Evolutionary conservation across 2,113 vertebrate species (phyloP), one percentile per base, ranked within the genome.

Genomic region (Tauraco erythrolophus): DNA sequence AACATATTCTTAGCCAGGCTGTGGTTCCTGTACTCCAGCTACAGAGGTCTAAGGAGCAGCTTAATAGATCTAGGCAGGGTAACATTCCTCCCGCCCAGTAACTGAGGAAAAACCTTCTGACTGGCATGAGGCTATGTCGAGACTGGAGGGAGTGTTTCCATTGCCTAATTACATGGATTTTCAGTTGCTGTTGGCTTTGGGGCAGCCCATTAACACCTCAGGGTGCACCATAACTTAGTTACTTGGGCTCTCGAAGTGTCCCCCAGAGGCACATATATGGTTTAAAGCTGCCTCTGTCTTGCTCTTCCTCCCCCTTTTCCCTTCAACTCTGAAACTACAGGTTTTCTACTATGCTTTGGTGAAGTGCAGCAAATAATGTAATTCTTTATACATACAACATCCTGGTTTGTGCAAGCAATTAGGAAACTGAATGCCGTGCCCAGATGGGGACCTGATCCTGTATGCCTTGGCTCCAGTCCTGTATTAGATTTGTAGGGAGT

Each of bases 391-490:
- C 18, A 24, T 70, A 72, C 54, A 92, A 85, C 70, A 93, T 95
- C 88, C 90, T 92, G 82, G 75, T 90, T 97, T 97, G 90, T 92
- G 90, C 81, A 93, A 88, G 75, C 50, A 92, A 90, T 96, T 95
- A 94, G 70, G 88, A 93, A 94, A 90, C 54, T 88, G 92, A 88
- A 86, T 90, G 88, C 74, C 0, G 0, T 95, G 87, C 92, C 89
- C 93, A 97, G 92, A 96, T 96, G 93, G 92, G 87, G 96, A 96
- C 77, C 92, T 94, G 94, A 96, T 95, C 96, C 89, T 96, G 53
- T 94, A 23, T 96, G 65, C 74, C 81, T 96, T 97, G 96, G 93
- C 93, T 96, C 22, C 0, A 0, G 69, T 89, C 92, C 93, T 95
- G 94, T 69, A 76, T 94, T 94, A 91, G 78, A 96, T 96, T 97